phyloP scores from a whole-genome alignment of 2,888 invertebrate species.

The Macroteleia sp. region DNA sequence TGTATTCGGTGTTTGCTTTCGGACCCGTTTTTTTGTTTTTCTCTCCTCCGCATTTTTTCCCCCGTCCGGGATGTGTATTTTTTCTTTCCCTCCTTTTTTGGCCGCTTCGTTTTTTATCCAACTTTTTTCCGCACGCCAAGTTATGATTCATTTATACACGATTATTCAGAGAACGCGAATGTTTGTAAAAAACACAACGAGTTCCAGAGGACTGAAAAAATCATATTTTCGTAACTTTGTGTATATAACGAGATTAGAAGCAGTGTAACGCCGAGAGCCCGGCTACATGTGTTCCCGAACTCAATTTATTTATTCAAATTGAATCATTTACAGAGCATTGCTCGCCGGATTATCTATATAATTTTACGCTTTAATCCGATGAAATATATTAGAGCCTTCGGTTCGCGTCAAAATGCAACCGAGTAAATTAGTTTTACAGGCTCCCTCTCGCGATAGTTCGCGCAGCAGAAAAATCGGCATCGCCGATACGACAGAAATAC shows the following conservation, averaged over 20 bases:
- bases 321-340: slow-evolving; percentile 54
- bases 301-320: slow-evolving; percentile 64
- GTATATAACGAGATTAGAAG: slow-evolving; percentile 49
- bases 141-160: slow-evolving; percentile 40
- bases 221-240: slow-evolving; percentile 51
- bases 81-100: background rate
- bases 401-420: slow-evolving; percentile 28
- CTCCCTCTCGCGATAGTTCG: slow-evolving; percentile 20
- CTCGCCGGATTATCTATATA: slow-evolving; percentile 49
- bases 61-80: background rate
- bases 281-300: slow-evolving; percentile 38
- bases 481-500: slow-evolving; percentile 5
- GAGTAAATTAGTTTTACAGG: slow-evolving; percentile 40
- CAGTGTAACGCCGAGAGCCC: slow-evolving; percentile 27
- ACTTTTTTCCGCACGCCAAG: background rate
- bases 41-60: background rate
- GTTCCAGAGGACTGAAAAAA: slow-evolving; percentile 47
- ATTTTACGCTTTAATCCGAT: slow-evolving; percentile 49
- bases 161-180: slow-evolving; percentile 31
- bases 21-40: background rate
- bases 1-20: background rate
- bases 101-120: too few species aligned
- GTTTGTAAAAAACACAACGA: slow-evolving; percentile 44
- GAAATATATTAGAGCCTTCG: slow-evolving; percentile 36
- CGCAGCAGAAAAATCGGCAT: slow-evolving; percentile 32